Base-by-base conservation (phyloP, 2,888 invertebrate species). In the Phortica magna region DNA sequence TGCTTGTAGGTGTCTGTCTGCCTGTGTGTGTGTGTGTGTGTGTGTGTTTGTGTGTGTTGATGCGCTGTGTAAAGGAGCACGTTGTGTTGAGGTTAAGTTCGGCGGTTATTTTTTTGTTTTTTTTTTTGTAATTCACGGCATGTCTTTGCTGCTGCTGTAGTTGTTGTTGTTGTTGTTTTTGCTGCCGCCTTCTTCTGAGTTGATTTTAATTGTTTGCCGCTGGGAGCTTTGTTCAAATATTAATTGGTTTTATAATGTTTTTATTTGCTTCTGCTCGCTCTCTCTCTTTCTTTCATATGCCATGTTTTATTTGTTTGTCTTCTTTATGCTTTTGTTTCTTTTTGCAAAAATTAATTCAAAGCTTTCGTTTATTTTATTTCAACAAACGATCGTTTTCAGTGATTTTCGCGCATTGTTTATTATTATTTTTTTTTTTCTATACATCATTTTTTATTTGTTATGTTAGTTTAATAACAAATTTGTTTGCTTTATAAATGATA, bases 211-310 rank as follows among this genome's bases (percentile, higher is more conserved):
- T 90, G 90, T 89, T 70, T 86, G 89, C 88, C 89, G 88, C 83
- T 85, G 70, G 89, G 90, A 88, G 87, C 87, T 88, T 88, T 89
- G 88, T 84, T 89, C 88, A 89, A 87, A 90, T 89, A 90, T 90
- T 90, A 90, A 90, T 90, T 87, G 86, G 86, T 85, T 85, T 84
- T 87, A 14, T 14, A 19, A 7, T 53, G 41, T 22, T 61, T 61
- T 4, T 22, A 10, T 61, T 61, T 61, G n/a, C 61, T 48, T 12
- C 48, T 48, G 9, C 48, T 48, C 48, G 3, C 48, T 9, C 3
- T 48, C 48, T 48, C 48, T 48, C 3, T 48, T 7, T 48, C 48
- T 48, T 31, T 31, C 31, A 31, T 31, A 31, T 31, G 5, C 31
- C 31, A 31, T 4, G 2, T 31, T 31, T 31, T 31, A 31, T 31